Evolutionary conservation across 2,888 invertebrate genomes (phyloP).

Genomic region (Phanerotoma sp.): DNA sequence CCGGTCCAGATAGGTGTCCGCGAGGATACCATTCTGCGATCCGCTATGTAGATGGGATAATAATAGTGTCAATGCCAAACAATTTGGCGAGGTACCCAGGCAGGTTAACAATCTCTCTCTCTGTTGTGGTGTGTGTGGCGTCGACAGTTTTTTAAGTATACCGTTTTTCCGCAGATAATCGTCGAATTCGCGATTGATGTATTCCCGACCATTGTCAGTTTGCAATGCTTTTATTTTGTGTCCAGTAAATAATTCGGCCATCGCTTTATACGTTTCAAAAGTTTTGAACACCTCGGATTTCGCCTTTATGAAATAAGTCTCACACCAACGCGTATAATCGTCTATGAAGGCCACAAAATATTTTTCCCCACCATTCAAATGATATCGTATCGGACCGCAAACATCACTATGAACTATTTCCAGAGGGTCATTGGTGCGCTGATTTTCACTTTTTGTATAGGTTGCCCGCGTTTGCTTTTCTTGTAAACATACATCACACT

Average conservation of each 20-base stretch:
- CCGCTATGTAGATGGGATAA: too few species aligned
- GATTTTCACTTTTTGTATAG: constrained; percentile 11
- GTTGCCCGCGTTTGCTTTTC: constrained; percentile 20
- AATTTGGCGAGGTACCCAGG: too few species aligned
- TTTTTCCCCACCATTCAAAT: constrained; percentile 12
- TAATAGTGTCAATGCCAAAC: too few species aligned
- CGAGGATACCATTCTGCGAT: too few species aligned
- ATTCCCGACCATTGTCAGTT: constrained; percentile 33
- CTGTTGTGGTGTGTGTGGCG: constrained; percentile 39
- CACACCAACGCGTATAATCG: constrained; percentile 28
- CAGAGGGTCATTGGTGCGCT: constrained; percentile 13
- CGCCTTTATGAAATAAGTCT: constrained; percentile 24
- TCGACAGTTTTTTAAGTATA: constrained; percentile 35
- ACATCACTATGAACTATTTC: constrained; percentile 26
- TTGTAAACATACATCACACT: constrained; percentile 24
- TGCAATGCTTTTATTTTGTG: constrained; percentile 28
- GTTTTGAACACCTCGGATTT: constrained; percentile 23
- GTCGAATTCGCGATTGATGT: constrained; percentile 28
- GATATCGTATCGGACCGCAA: constrained; percentile 30
- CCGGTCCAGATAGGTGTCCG: too few species aligned
- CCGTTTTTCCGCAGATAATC: constrained; percentile 31
- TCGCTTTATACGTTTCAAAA: constrained; percentile 25
- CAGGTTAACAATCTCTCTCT: too few species aligned
- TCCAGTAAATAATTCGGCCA: constrained; percentile 22
- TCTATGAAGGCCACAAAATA: constrained; percentile 32